Percentiles rank a stretch among this genome's conserved stretches.
Conservation (phyloP, 2,888 invertebrate species). For the Heliconius erato region DNA sequence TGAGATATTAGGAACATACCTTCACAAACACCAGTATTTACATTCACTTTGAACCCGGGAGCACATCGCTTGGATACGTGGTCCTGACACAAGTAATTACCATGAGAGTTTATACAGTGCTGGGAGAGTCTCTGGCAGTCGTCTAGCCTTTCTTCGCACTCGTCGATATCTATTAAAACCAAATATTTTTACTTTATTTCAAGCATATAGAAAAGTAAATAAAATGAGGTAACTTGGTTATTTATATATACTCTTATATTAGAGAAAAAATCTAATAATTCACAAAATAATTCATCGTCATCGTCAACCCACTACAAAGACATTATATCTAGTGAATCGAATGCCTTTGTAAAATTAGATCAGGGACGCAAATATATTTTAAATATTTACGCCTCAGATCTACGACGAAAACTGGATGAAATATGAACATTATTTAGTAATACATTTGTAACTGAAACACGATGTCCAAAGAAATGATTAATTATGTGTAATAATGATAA, state of each 20-base stretch:
- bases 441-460: no score
- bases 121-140: slow-evolving; percentile 89
- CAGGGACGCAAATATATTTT: no score
- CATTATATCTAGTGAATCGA: no score
- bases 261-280: no score
- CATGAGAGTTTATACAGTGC: slow-evolving; percentile 90
- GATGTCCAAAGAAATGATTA: neutral
- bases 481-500: neutral
- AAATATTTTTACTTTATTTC: neutral
- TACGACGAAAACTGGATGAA: no score
- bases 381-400: no score
- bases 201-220: neutral
- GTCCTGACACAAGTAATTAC: slow-evolving; percentile 89
- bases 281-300: no score
- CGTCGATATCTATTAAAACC: slow-evolving; percentile 88
- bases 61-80: slow-evolving; percentile 87
- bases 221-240: neutral
- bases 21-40: slow-evolving; percentile 84
- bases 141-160: slow-evolving; percentile 88
- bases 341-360: no score
- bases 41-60: slow-evolving; percentile 87
- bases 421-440: no score
- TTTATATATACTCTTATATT: no score
- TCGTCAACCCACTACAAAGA: no score
- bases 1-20: slow-evolving; percentile 66